phyloP scores from a whole-genome alignment of 2,797 vertebrate species.

The Loriculus beryllinus region DNA sequence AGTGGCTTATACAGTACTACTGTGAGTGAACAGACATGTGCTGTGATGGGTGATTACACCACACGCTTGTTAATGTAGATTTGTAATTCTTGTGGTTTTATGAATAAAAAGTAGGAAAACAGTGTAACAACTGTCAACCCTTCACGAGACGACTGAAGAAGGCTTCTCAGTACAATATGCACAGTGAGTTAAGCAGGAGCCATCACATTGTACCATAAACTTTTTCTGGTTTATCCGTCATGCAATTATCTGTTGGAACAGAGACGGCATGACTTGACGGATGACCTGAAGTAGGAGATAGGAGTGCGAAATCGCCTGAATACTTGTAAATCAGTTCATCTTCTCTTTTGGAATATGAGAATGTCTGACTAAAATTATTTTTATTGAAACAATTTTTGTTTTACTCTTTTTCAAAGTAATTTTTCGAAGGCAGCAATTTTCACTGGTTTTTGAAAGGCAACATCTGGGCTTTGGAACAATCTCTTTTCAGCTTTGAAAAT shows the following conservation, averaged over 20 bases:
- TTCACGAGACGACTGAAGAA: not conserved
- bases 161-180: not conserved
- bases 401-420: conserved; percentile 34
- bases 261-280: not conserved
- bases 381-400: conserved; percentile 34
- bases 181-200: not conserved
- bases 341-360: not conserved
- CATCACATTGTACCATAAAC: not conserved
- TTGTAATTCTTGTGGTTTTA: not conserved
- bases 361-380: conserved; percentile 6
- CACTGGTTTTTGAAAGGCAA: conserved; percentile 45
- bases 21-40: fast-evolving
- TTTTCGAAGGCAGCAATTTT: conserved; percentile 54
- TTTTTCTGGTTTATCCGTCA: not conserved
- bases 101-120: not conserved
- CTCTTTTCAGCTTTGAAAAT: conserved; percentile 52
- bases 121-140: not conserved
- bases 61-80: not conserved
- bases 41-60: not conserved
- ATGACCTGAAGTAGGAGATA: not conserved
- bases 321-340: not conserved
- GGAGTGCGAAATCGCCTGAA: not conserved
- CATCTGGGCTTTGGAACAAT: conserved; percentile 52
- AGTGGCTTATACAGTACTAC: not conserved
- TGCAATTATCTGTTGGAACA: not conserved